phyloP scores from a whole-genome alignment of 2,797 vertebrate species.

The Chloroceryle inda region DNA sequence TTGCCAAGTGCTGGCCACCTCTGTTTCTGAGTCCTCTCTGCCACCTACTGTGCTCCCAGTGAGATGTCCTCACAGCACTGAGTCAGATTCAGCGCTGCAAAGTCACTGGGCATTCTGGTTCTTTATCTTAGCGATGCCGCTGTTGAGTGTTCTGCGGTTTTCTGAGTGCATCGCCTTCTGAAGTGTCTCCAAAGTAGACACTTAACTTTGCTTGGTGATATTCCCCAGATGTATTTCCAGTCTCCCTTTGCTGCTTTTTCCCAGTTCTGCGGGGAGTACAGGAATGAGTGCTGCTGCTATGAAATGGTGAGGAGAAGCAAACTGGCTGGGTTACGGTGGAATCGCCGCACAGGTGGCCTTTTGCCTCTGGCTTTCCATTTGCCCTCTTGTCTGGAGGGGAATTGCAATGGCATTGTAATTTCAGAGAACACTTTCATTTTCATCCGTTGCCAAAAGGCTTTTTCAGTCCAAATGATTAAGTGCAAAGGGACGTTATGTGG shows the following conservation, averaged over 20 bases:
- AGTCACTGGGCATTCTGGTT: background rate
- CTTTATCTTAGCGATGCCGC: background rate
- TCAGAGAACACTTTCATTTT: background rate
- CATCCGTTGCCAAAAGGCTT: background rate
- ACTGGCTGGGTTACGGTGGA: background rate
- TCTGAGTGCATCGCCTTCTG: background rate
- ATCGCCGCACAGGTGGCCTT: background rate
- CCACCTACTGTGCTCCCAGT: background rate
- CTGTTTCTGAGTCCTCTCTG: background rate
- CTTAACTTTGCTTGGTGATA: background rate
- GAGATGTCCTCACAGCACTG: background rate
- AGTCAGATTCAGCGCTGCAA: background rate
- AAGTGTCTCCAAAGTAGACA: background rate
- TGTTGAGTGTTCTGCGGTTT: background rate
- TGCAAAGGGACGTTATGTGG: background rate
- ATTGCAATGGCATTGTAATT: background rate
- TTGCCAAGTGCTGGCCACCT: fast-evolving
- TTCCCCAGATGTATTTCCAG: background rate
- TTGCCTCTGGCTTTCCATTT: background rate
- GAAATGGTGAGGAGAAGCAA: fast-evolving
- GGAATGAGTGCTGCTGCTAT: background rate
- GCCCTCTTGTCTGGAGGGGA: background rate
- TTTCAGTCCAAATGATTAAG: background rate
- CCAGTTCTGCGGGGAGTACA: background rate
- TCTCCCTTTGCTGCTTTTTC: background rate